Percentiles rank a stretch among this genome's conserved stretches.
phyloP scores from a whole-genome alignment of 2,113 vertebrate species.

The Plotosus lineatus region DNA sequence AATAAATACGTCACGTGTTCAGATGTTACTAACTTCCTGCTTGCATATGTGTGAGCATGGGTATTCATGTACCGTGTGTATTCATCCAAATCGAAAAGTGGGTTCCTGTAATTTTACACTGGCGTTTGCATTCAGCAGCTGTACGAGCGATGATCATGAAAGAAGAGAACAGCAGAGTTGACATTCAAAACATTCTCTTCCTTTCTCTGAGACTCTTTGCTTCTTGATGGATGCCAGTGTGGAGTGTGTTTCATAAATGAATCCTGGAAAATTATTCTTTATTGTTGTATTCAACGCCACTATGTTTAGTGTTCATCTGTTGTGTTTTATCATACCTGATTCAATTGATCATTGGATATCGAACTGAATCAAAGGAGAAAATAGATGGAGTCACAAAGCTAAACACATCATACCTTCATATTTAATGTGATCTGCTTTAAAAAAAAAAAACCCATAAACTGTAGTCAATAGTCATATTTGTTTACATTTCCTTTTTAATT shows the following conservation, averaged over 20 bases:
- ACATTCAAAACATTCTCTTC: not conserved
- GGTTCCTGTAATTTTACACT: slow-evolving; percentile 19
- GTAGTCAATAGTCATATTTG: not conserved
- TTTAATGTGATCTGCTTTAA: not conserved
- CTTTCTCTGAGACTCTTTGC: not conserved
- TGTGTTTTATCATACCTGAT: slow-evolving; percentile 12
- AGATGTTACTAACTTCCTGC: not conserved
- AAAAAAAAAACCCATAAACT: no score
- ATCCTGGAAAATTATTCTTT: not conserved
- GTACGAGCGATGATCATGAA: slow-evolving; percentile 43
- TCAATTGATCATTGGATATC: not conserved
- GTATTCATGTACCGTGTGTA: not conserved
- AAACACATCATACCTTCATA: not conserved
- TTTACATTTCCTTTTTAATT: not conserved
- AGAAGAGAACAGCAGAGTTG: slow-evolving; percentile 35
- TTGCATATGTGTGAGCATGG: not conserved
- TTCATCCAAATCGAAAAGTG: not conserved
- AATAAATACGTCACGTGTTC: not conserved
- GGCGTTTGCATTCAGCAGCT: slow-evolving; percentile 42
- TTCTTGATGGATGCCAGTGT: not conserved
- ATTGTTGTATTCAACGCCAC: not conserved
- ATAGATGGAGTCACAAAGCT: not conserved
- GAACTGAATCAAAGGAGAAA: not conserved
- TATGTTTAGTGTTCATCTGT: not conserved
- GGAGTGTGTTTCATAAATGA: not conserved